Percentiles rank a stretch among this genome's conserved stretches.
These are phyloP conservation scores for Melanotaenia nigrans DNA, from an alignment of 2,797 vertebrate genomes.

Conservation along the genomic window DNA sequence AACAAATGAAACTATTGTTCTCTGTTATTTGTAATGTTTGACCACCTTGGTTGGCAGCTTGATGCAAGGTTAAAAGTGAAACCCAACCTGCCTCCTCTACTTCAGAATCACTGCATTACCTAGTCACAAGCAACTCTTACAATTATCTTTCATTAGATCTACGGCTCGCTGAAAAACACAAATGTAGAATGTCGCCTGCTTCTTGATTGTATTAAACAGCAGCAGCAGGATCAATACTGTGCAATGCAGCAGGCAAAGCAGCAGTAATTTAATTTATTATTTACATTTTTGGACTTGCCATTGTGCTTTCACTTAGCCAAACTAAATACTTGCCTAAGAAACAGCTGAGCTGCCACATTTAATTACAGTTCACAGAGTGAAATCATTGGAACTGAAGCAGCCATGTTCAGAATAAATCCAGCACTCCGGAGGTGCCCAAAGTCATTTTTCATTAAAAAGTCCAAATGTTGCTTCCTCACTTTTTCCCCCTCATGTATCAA, in stretches of 20 bases:
- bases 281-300: slow-evolving; percentile 18
- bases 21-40: not conserved
- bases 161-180: not conserved
- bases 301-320: slow-evolving; percentile 2
- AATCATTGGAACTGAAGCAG: slow-evolving; percentile 9
- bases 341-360: slow-evolving; percentile 1
- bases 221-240: slow-evolving; percentile 22
- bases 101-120: not conserved
- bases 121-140: not conserved
- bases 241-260: not conserved
- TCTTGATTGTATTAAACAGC: slow-evolving; percentile 2
- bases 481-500: too few relatives aligned
- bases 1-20: not conserved
- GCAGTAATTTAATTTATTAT: slow-evolving; percentile 17
- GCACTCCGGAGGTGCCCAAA: slow-evolving; percentile 9
- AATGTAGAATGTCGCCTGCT: not conserved
- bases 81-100: not conserved
- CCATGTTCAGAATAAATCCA: slow-evolving; percentile 8
- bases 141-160: not conserved
- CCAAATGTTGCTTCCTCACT: slow-evolving; percentile 7
- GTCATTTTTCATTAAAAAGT: slow-evolving; percentile 15
- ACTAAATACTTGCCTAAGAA: slow-evolving; percentile 11
- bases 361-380: slow-evolving; percentile 4
- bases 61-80: not conserved
- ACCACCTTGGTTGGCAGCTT: too few relatives aligned